Evolutionary conservation across 2,888 invertebrate species (phyloP).

Genomic region (Thecophora atra): DNA sequence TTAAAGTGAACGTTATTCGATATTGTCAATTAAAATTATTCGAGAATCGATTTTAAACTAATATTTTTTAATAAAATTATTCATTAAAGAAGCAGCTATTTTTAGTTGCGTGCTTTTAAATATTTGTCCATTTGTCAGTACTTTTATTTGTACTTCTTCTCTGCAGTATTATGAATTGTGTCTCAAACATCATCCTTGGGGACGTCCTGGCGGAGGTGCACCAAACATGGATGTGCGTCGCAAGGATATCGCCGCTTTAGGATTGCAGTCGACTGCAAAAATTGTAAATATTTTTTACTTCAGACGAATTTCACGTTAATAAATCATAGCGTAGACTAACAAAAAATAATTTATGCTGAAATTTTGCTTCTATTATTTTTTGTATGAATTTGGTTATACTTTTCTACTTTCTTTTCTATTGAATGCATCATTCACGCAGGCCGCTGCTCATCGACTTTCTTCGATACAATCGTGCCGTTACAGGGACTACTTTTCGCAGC

Average conservation of each 20-base stretch:
- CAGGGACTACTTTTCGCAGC: slow-evolving; percentile 60
- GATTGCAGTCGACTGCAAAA: slow-evolving; percentile 72
- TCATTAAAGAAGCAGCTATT: not conserved
- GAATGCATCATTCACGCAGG: slow-evolving; percentile 37
- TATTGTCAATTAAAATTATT: no score
- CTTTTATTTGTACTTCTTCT: no score
- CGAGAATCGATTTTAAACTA: no score
- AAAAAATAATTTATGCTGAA: no score
- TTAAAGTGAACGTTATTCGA: no score
- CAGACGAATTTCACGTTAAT: no score
- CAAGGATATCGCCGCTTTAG: slow-evolving; percentile 74
- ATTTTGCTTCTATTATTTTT: no score
- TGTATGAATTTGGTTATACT: not conserved
- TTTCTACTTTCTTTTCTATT: no score
- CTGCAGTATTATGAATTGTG: slow-evolving; percentile 72
- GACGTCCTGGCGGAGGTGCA: slow-evolving; percentile 79
- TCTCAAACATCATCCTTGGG: slow-evolving; percentile 82
- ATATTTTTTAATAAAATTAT: no score
- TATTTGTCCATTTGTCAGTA: not conserved
- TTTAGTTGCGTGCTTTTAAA: not conserved
- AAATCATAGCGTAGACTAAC: no score
- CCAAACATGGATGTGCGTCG: slow-evolving; percentile 75
- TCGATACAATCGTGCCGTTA: slow-evolving; percentile 61
- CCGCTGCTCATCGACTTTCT: slow-evolving; percentile 56
- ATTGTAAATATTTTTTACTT: slow-evolving; percentile 61